Conservation (phyloP, 2,888 invertebrate genomes). For the Psylliodes chrysocephalus region DNA sequence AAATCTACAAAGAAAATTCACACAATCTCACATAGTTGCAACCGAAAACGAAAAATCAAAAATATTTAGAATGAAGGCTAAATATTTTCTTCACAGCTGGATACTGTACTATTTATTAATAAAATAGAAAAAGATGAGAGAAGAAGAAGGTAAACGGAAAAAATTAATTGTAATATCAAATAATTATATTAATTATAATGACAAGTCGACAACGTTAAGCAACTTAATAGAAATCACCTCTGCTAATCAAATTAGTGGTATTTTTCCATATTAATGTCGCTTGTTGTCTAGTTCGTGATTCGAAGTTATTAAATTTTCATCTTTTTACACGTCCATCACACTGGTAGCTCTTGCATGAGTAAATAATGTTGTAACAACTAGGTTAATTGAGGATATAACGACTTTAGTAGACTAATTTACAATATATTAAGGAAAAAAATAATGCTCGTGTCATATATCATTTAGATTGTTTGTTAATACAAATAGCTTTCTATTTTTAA, state of each 20-base stretch:
- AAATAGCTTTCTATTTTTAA: neutral
- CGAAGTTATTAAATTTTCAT: slow-evolving; percentile 3
- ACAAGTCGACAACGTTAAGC: neutral
- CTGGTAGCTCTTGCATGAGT: slow-evolving; percentile 3
- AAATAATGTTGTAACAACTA: slow-evolving; percentile 7
- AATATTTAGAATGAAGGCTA: too few species aligned
- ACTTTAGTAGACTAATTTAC: slow-evolving; percentile 10
- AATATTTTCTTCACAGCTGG: too few species aligned
- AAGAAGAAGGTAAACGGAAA: too few species aligned
- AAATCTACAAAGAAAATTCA: too few species aligned
- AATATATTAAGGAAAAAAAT: neutral
- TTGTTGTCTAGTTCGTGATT: neutral
- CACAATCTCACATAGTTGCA: too few species aligned
- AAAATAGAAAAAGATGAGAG: too few species aligned
- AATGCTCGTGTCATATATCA: neutral
- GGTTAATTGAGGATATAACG: slow-evolving; percentile 10
- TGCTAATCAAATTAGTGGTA: too few species aligned
- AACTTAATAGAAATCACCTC: neutral
- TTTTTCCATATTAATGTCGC: neutral
- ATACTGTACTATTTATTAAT: too few species aligned
- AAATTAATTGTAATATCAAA: too few species aligned
- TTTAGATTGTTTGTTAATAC: neutral
- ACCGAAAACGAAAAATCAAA: too few species aligned
- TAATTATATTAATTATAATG: too few species aligned
- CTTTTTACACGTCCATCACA: slow-evolving; percentile 7